Conservation (phyloP, 2,888 invertebrate genomes). For the Zelleria hepariella region DNA sequence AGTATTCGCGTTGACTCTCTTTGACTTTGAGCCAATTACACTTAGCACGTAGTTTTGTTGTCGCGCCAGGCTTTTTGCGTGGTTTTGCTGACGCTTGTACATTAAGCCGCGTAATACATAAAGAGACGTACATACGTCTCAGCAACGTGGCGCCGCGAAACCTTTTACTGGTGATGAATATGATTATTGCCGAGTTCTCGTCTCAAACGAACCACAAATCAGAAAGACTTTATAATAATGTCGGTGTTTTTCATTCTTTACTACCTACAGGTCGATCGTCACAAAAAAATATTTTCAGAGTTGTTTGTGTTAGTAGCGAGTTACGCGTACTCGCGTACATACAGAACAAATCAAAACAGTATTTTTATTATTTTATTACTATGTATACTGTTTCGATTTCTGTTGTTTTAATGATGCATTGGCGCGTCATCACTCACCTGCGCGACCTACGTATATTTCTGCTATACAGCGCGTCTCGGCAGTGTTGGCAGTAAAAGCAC, state of each 20-base stretch:
- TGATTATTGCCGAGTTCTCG: not conserved
- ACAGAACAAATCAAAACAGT: no score
- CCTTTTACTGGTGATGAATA: not conserved
- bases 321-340: no score
- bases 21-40: not conserved
- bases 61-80: not conserved
- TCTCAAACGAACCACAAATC: not conserved
- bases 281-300: no score
- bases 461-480: not conserved
- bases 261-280: no score
- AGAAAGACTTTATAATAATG: not conserved
- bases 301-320: no score
- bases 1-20: not conserved
- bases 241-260: not conserved
- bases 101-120: not conserved
- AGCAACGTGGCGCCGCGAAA: not conserved
- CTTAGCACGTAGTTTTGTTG: not conserved
- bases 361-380: no score
- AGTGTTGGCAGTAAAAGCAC: not conserved
- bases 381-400: no score
- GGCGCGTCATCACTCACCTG: no score
- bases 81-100: not conserved
- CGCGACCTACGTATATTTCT: no score
- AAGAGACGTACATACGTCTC: not conserved
- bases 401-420: no score